Evolutionary conservation across 2,113 vertebrate species (phyloP), one percentile per base, ranked within the genome.

Genomic region (Neodon shergylaensis): DNA sequence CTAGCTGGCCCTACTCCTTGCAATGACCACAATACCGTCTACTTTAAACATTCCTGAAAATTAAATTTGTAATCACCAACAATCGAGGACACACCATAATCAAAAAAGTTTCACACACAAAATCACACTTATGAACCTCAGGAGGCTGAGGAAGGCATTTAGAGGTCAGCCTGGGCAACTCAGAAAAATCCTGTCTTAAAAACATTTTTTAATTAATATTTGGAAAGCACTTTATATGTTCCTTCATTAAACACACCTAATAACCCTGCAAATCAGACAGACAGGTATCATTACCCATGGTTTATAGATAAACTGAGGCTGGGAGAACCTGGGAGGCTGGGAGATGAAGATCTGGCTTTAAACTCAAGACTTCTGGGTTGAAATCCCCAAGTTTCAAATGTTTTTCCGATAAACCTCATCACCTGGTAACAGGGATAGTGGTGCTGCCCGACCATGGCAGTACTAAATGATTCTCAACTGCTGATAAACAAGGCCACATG

Each of bases 221-320:
- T 84, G n/a, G 85, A 95, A 90, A 87, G 76, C 36, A 95, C 44
- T 82, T 92, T 21, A 84, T 44, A 81, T 78, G 85, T 52, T 33
- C 87, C n/a, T 88, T 97, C 86, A 92, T 65, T 95, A 85, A 92
- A 58, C 14, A 91, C 1, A 49, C 10, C 72, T 39, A 81, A n/a
- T 47, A 82, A 78, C 68, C 66, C 19, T 52, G 47, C 54, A 95
- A 87, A 92, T 63, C 52, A 87, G 47, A 11, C 44, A 87, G 79
- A 73, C 39, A 31, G 10, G 36, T 54, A 95, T 52, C 91, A 92
- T 73, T 92, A 88, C 54, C 61, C 73, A 94, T 68, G 88, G 78
- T 82, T 91, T 83, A 91, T 83, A 77, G 92, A 92, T 42, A 94
- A 94, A 93, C 5, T 85, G 47, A 93, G 68, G 26, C 11, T 42